phyloP scores from a whole-genome alignment of 2,888 invertebrate genomes.

The Steinernema carpocapsae region DNA sequence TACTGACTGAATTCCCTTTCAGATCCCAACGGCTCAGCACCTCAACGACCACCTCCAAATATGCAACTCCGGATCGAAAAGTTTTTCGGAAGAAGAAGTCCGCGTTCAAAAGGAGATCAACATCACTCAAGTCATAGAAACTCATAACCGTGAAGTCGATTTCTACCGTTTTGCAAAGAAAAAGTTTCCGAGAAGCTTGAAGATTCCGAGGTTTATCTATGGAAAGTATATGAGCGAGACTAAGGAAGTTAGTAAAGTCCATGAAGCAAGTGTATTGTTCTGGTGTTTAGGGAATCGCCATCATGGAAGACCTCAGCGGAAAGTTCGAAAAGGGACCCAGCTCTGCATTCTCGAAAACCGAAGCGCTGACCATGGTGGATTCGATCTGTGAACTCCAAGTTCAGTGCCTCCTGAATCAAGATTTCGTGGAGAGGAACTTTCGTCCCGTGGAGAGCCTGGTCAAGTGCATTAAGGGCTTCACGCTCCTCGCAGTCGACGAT shows the following conservation, averaged over 20 bases:
- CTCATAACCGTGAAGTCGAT: constrained; percentile 25
- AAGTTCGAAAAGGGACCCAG: neutral
- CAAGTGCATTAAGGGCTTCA: constrained; percentile 16
- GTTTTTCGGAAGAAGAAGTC: neutral
- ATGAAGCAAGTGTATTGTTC: too few relatives aligned
- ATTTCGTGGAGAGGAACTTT: constrained; percentile 4
- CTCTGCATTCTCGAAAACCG: neutral
- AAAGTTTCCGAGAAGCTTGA: neutral
- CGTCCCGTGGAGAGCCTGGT: neutral
- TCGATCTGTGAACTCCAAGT: neutral
- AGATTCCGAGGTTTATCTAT: constrained; percentile 8
- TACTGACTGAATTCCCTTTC: neutral
- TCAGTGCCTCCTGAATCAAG: neutral
- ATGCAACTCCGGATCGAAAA: constrained; percentile 9
- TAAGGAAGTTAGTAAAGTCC: neutral
- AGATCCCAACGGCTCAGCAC: constrained; percentile 11
- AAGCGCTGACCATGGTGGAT: constrained; percentile 5
- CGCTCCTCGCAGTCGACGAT: neutral
- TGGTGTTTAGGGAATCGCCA: neutral
- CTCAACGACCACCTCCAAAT: neutral
- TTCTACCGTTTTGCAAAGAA: constrained; percentile 12
- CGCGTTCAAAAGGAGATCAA: neutral
- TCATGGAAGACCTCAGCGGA: constrained; percentile 19
- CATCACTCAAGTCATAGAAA: neutral
- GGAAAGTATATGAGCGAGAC: neutral